Conservation (phyloP, 2,113 vertebrate genomes). For the Sminthopsis crassicaudata region DNA sequence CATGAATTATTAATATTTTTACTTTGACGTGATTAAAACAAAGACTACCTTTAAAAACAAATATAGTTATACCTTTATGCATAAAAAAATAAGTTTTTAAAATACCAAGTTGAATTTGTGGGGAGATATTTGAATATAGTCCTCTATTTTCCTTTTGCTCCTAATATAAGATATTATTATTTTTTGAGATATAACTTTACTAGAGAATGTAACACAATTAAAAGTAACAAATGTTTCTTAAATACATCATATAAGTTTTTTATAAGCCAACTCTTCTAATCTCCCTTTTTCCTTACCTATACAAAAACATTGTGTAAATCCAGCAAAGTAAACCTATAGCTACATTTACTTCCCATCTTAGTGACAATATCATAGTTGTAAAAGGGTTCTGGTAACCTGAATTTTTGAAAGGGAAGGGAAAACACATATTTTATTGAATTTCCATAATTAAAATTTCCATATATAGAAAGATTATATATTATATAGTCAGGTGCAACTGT, state of each 20-base stretch:
- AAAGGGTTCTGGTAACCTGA: background rate
- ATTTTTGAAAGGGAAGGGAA: background rate
- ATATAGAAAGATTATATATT: background rate
- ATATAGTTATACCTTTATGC: background rate
- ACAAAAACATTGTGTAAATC: background rate
- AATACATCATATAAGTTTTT: background rate
- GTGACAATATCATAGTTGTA: background rate
- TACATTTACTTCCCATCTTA: background rate
- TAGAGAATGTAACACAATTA: background rate
- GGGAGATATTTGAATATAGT: background rate
- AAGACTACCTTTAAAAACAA: background rate
- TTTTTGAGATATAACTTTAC: background rate
- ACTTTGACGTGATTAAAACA: background rate
- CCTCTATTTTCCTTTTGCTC: background rate
- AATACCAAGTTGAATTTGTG: background rate
- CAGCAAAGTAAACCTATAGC: background rate
- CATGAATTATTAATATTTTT: background rate
- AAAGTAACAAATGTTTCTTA: background rate
- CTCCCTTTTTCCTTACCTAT: background rate
- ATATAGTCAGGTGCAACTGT: background rate
- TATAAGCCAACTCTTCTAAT: background rate
- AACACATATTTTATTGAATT: background rate
- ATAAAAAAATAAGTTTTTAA: background rate
- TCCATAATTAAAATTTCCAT: background rate
- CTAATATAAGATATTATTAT: background rate